Conservation (phyloP, 2,113 vertebrate species). For the Aspidoscelis tigris region DNA sequence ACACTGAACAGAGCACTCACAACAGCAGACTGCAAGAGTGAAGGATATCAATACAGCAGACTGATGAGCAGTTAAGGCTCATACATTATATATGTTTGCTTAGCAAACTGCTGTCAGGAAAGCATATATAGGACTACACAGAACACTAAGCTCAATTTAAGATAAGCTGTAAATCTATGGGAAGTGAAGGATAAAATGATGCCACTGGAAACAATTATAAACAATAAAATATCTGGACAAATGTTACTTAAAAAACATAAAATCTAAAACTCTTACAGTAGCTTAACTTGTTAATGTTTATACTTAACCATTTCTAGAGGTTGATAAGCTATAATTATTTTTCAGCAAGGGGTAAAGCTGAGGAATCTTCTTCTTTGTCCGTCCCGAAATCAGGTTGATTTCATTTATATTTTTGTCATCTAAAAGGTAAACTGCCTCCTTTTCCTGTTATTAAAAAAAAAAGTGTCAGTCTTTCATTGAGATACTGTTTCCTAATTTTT, state of each 20-base stretch:
- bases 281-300: neutral
- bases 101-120: neutral
- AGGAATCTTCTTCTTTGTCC: constrained; percentile 87
- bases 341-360: constrained; percentile 85
- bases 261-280: neutral
- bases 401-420: constrained; percentile 89
- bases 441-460: constrained; percentile 80
- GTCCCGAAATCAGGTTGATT: constrained; percentile 89
- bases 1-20: too few relatives aligned
- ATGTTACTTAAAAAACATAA: neutral
- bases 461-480: neutral
- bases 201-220: neutral
- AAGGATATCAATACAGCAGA: too few relatives aligned
- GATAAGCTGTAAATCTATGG: neutral
- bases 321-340: constrained; percentile 81
- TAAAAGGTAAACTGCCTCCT: constrained; percentile 88
- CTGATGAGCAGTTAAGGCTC: too few relatives aligned
- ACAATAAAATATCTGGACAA: neutral
- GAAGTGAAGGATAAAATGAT: neutral
- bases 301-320: constrained; percentile 86
- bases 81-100: neutral
- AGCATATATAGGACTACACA: too few relatives aligned
- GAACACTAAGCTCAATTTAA: neutral
- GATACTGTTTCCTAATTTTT: neutral
- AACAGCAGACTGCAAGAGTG: too few relatives aligned